Conservation (phyloP, 2,888 invertebrate species). For the Leucoptera coffeella region DNA sequence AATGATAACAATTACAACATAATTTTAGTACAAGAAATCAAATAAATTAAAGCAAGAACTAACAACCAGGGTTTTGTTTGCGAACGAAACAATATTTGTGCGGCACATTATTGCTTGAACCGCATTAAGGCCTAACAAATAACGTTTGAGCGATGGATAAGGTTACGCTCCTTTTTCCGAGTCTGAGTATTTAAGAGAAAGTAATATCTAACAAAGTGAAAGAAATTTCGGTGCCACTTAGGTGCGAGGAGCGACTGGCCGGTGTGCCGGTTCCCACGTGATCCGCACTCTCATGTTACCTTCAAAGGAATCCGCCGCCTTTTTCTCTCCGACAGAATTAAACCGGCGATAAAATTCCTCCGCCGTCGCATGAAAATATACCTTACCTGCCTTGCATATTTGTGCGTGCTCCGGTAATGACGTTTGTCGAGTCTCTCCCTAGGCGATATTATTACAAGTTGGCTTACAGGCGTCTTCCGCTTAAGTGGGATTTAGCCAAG, state of each 20-base stretch:
- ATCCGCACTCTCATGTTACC: constrained; percentile 37
- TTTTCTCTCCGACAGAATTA: constrained; percentile 48
- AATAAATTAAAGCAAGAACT: too few species aligned
- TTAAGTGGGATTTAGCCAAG: too few species aligned
- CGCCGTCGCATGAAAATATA: constrained; percentile 53
- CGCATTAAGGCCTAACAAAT: constrained; percentile 38
- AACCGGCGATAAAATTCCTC: constrained; percentile 52
- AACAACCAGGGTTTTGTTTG: too few species aligned
- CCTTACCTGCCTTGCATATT: constrained; percentile 54
- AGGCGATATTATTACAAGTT: constrained; percentile 35
- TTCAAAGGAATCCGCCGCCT: constrained; percentile 35
- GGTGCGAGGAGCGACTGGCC: constrained; percentile 21
- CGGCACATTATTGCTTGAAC: constrained; percentile 23
- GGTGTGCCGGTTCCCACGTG: constrained; percentile 41
- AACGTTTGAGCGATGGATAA: constrained; percentile 35
- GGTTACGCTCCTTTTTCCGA: constrained; percentile 25
- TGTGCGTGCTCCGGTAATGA: constrained; percentile 48
- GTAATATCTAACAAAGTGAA: constrained; percentile 40
- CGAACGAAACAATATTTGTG: too few species aligned
- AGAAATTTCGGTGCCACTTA: constrained; percentile 44
- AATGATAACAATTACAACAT: too few species aligned
- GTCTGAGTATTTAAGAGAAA: constrained; percentile 35
- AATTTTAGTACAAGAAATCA: too few species aligned
- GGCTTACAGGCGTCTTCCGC: not conserved
- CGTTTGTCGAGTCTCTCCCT: constrained; percentile 36